These are phyloP conservation scores for Diachrysia chrysitis DNA, from an alignment of 2,888 invertebrate species.

Conservation along the genomic window DNA sequence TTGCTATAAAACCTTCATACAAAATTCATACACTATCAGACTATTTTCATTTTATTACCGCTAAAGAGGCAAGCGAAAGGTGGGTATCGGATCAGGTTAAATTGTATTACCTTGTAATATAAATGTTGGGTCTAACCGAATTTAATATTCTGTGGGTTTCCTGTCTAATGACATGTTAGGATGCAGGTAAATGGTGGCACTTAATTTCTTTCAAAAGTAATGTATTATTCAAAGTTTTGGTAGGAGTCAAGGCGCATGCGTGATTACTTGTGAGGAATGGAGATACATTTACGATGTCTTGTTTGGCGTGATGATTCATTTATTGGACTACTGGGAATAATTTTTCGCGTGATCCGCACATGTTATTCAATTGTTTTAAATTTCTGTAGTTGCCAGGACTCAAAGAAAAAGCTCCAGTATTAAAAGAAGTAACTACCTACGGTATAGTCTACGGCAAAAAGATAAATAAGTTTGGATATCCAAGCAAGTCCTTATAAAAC, in stretches of 20 bases:
- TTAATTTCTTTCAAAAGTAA: neutral
- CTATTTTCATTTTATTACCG: constrained; percentile 37
- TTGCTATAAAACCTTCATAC: constrained; percentile 24
- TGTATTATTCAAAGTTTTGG: neutral
- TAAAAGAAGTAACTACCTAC: no score
- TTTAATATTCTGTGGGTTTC: constrained; percentile 15
- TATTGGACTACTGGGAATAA: no score
- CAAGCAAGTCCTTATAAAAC: no score
- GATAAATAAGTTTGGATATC: no score
- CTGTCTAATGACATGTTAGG: neutral
- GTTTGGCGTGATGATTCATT: no score
- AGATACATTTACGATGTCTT: neutral
- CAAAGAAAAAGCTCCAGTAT: no score
- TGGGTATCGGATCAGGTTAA: constrained; percentile 8
- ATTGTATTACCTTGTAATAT: constrained; percentile 23
- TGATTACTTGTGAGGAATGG: neutral
- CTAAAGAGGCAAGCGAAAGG: constrained; percentile 31
- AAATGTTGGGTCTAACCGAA: constrained; percentile 14
- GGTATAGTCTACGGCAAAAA: no score
- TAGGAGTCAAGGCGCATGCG: neutral
- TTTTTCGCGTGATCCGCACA: no score
- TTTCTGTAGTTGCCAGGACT: no score
- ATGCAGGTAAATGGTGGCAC: neutral
- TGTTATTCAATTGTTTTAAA: no score
- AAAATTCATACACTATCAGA: constrained; percentile 41